Base-by-base conservation (phyloP, 2,888 invertebrate genomes). In the Tryphoninae sp. region DNA sequence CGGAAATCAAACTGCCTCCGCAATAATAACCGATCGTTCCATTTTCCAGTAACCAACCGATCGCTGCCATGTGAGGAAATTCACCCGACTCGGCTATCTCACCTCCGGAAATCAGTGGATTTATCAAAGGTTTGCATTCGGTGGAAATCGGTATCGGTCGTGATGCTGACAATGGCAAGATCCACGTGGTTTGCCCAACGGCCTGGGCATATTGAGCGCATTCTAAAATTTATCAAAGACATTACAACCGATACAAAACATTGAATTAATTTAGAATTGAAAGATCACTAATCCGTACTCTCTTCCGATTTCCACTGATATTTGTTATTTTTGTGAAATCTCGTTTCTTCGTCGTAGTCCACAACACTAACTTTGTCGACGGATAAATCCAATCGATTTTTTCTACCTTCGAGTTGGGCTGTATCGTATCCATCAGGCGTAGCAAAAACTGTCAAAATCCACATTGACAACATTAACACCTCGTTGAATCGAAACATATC, bases 31-130 rank as follows among this genome's bases (percentile, higher is more conserved):
- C 67, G 51, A 83, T 77, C 16, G 72, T 74, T 23, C 33, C 42
- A 65, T 81, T 67, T 13, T 62, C 11, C 40, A 77, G 49, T 2
- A 67, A 8, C 85, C 84, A 85, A 45, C 85, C 85, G 1, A 85
- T 42, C 3, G 85, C 83, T 8, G 71, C 85, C 85, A 85, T 83
- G 23, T 85, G 85, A 19, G 84, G 83, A 82, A 84, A 84, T 68
- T 84, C 83, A 40, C 64, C 58, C 0, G 45, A 8, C 22, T 49
- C 3, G 2, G 65, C 80, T 19, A 55, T 23, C 22, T 69, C 69
- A n/a, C 79, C 80, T n/a, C 79, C 76, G 51, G 78, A 19, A 33
- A 82, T 80, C 40, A 83, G 19, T 3, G 78, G 69, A 19, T 80
- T 82, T 0, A 74, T 71, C 13, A 61, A 22, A 9, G 42, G 16